These are phyloP conservation scores for Ammodytes dubius DNA, from an alignment of 2,113 vertebrate genomes.

Conservation along the genomic window DNA sequence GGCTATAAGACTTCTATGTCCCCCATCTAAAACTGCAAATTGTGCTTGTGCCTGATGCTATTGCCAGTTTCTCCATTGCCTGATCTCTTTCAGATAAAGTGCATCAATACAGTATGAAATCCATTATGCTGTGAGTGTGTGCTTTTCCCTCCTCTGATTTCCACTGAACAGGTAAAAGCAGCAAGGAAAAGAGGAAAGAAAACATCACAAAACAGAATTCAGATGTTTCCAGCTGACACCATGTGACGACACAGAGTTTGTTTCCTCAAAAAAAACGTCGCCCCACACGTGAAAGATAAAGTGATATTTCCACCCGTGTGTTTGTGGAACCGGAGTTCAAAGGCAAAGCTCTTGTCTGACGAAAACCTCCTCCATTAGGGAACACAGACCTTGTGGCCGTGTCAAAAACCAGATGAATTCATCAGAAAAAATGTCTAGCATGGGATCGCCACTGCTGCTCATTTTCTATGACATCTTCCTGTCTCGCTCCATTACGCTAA, in stretches of 20 bases:
- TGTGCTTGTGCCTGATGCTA: background rate
- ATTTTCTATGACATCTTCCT: conserved; percentile 86
- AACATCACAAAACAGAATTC: conserved; percentile 62
- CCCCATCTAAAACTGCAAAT: background rate
- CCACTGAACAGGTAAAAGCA: conserved; percentile 67
- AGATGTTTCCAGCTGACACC: conserved; percentile 79
- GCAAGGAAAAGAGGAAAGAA: conserved; percentile 57
- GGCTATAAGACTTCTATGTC: background rate
- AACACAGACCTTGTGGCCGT: conserved; percentile 68
- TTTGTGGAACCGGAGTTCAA: conserved; percentile 67
- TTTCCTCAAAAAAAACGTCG: conserved; percentile 74
- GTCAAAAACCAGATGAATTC: conserved; percentile 61
- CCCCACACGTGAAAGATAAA: conserved; percentile 71
- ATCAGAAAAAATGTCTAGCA: conserved; percentile 78
- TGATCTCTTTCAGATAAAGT: conserved; percentile 6
- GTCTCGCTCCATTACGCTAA: conserved; percentile 81
- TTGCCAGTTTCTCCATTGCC: conserved; percentile 35
- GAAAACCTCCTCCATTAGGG: conserved; percentile 83
- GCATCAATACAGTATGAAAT: conserved; percentile 32
- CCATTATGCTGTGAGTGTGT: conserved; percentile 44
- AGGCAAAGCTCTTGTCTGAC: conserved; percentile 46
- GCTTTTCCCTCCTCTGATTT: conserved; percentile 62
- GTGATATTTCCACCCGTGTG: conserved; percentile 77
- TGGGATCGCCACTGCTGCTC: conserved; percentile 67
- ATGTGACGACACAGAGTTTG: conserved; percentile 66